Evolutionary conservation across 53 echinoderm and acorn worm species (phyloP).

Genomic region (Temnopleurus reevesii): DNA sequence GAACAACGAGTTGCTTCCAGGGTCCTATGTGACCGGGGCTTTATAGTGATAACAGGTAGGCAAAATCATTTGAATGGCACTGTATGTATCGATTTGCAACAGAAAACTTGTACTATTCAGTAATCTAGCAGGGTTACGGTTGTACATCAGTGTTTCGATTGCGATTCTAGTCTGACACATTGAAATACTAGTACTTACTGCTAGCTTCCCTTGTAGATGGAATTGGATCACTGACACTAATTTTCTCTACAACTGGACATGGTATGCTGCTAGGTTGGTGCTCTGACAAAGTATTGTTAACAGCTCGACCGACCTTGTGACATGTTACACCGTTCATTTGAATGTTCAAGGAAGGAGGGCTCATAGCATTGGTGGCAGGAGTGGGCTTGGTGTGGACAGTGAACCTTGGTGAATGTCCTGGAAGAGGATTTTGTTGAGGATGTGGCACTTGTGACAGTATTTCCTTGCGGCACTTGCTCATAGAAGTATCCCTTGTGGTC

Average conservation of each 20-base stretch:
- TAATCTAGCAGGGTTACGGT: too few relatives aligned
- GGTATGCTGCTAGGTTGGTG: background rate
- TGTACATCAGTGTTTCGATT: too few relatives aligned
- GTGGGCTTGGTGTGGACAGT: background rate
- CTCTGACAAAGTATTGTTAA: background rate
- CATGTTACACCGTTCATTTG: background rate
- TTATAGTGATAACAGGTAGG: too few relatives aligned
- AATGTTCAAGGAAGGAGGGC: background rate
- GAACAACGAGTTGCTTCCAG: too few relatives aligned
- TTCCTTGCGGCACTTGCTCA: background rate
- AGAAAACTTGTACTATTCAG: too few relatives aligned
- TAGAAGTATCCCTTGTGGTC: background rate
- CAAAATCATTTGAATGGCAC: too few relatives aligned
- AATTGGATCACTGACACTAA: background rate
- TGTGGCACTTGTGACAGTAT: background rate
- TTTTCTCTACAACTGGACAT: background rate
- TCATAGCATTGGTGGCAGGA: background rate
- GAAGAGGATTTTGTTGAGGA: background rate
- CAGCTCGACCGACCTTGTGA: background rate
- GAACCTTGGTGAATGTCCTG: conserved; percentile 4
- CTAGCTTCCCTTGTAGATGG: background rate
- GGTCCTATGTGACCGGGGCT: too few relatives aligned
- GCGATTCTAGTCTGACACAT: background rate
- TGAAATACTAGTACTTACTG: background rate
- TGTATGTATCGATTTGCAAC: too few relatives aligned